Conservation (phyloP, 1,140 invertebrate species). For the Heliconius nattereri region DNA sequence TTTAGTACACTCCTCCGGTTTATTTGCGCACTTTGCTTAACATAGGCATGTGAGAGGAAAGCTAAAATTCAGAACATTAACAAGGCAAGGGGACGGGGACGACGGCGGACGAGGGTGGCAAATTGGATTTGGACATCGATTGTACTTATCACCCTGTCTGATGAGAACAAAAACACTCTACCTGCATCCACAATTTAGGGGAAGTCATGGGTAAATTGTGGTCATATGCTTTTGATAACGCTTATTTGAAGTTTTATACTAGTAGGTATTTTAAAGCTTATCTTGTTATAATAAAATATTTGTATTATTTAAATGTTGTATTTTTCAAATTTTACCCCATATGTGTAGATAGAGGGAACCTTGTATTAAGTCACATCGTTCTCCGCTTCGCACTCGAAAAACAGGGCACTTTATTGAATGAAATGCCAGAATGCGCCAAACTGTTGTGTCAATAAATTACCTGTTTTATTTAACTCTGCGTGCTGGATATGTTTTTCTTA, state of each 20-base stretch:
- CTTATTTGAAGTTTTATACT: neutral
- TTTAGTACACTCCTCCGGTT: neutral
- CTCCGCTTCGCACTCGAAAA: too few relatives aligned
- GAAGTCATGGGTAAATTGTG: neutral
- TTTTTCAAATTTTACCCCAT: too few relatives aligned
- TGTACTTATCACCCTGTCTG: conserved; percentile 25
- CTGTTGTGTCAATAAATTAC: too few relatives aligned
- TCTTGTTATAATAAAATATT: too few relatives aligned
- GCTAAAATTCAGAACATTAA: conserved; percentile 21
- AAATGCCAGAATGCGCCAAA: neutral
- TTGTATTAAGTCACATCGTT: too few relatives aligned
- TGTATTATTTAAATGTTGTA: too few relatives aligned
- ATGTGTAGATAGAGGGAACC: too few relatives aligned
- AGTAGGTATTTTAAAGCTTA: too few relatives aligned
- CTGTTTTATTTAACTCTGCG: too few relatives aligned
- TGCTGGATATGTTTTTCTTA: neutral
- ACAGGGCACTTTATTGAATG: too few relatives aligned
- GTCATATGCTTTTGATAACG: neutral
- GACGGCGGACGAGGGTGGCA: conserved; percentile 21
- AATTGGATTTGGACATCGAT: conserved; percentile 40
- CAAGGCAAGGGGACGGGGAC: conserved; percentile 22
- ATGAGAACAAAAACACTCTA: neutral
- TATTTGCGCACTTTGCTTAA: neutral
- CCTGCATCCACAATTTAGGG: neutral
- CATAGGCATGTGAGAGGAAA: conserved; percentile 5